Base-by-base conservation (phyloP, 2,113 vertebrate genomes). In the Pogonocichla stellata region DNA sequence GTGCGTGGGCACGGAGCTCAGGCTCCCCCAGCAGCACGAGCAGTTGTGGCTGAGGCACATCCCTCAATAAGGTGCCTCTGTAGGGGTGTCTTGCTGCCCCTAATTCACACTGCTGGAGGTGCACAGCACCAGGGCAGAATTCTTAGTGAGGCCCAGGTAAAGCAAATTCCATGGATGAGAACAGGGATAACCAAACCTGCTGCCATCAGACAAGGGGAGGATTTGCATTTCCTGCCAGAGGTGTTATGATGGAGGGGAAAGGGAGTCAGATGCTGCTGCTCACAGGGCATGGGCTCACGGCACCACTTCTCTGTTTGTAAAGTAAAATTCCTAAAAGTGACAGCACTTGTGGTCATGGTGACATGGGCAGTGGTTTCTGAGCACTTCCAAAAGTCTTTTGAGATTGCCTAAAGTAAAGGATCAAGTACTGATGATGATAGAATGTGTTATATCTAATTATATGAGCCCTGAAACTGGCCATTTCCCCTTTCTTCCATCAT, bases 21-120 rank as follows among this genome's bases (percentile, higher is more conserved):
- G 67, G 45, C 85, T 90, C 20, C 33, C 34, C 19, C 0, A 1
- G 8, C 40, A n/a, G 45, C 66, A 9, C 0, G 3, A 26, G 14
- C 36, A 17, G 38, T 4, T 0, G 0, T 4, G 67, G 20, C 67
- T 12, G 58, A 47, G 66, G 38, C 57, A 9, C 1, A 0, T 34
- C 54, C 6, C 0, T 47, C 74, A 0, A 3, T 8, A 6, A 18
- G 15, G 57, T 13, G 14, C 29, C 20, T 72, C 18, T 40, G n/a
- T 2, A 14, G 79, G n/a, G 28, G 4, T 4, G 3, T 60, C 66
- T 31, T 2, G 0, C 57, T 53, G 73, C 24, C 53, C 47, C 8
- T 7, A 3, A 5, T 4, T 58, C 0, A 0, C 57, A 13, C 26
- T 23, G 71, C 8, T 2, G 3, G 50, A 56, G 40, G 9, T 9